A percentile compares a stretch with the other conserved stretches of the same genome.
phyloP scores from a whole-genome alignment of 2,888 invertebrate species.

The Eupelmus urozonus region DNA sequence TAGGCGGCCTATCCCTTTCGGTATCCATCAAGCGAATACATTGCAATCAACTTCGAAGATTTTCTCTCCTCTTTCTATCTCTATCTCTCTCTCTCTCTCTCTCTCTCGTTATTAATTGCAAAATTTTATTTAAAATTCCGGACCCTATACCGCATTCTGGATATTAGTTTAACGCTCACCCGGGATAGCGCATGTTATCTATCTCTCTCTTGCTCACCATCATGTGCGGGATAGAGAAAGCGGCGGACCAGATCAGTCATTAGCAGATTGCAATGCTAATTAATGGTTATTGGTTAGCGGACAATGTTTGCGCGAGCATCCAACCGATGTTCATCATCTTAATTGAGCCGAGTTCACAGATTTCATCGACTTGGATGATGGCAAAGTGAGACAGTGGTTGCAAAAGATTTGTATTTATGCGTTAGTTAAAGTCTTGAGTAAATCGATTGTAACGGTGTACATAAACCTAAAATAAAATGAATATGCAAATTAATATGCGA shows the following conservation, averaged over 20 bases:
- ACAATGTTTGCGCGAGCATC: conserved; percentile 69
- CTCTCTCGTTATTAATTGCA: conserved; percentile 57
- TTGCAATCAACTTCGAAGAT: conserved; percentile 58
- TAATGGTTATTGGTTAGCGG: conserved; percentile 71
- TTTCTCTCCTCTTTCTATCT: conserved; percentile 1
- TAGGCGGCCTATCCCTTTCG: conserved; percentile 34
- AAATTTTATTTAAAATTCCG: conserved; percentile 62
- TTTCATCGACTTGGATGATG: conserved; percentile 59
- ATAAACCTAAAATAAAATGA: too few species aligned
- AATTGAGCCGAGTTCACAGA: conserved; percentile 69
- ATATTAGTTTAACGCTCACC: conserved; percentile 52
- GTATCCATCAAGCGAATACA: conserved; percentile 67
- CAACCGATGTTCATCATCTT: conserved; percentile 71
- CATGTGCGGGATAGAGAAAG: not conserved
- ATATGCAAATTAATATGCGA: too few species aligned
- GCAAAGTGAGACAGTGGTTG: conserved; percentile 14
- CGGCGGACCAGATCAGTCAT: conserved; percentile 63
- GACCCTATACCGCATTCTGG: not conserved
- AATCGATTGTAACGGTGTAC: too few species aligned
- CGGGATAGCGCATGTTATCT: not conserved
- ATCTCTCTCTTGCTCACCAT: conserved; percentile 11
- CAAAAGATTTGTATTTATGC: conserved; percentile 50
- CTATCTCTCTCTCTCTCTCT: conserved; percentile 51
- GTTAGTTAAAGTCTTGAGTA: not conserved
- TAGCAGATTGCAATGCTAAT: conserved; percentile 75